A percentile compares a stretch with the other conserved stretches of the same genome.
phyloP scores from a whole-genome alignment of 2,113 vertebrate genomes.

The Ceyx cyanopectus region DNA sequence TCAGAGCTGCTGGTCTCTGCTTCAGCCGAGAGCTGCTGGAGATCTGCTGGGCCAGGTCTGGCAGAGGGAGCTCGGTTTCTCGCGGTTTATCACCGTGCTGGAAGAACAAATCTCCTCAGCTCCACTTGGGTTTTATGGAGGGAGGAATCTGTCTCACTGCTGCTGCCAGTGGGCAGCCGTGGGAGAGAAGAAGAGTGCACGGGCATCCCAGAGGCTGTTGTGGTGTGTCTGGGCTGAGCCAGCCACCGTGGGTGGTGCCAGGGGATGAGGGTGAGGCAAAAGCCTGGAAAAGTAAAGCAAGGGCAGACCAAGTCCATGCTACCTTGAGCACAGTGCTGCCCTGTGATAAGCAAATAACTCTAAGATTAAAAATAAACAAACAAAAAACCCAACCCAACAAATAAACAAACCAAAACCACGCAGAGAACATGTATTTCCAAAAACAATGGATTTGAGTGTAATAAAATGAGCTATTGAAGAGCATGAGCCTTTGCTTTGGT shows the following conservation, averaged over 20 bases:
- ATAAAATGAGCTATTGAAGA: accelerated
- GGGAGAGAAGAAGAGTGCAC: background rate
- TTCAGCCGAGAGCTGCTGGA: conserved; percentile 13
- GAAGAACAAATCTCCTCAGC: background rate
- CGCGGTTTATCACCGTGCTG: background rate
- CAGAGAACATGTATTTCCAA: background rate
- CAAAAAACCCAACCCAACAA: too few relatives aligned
- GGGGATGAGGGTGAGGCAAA: background rate
- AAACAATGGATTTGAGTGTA: background rate
- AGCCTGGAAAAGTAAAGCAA: background rate
- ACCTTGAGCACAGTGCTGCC: background rate
- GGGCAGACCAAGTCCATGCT: background rate
- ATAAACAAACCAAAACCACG: background rate
- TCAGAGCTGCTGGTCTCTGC: conserved; percentile 13
- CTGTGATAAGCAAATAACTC: background rate
- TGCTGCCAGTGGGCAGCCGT: background rate
- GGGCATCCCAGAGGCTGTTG: background rate
- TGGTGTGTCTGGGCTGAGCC: background rate
- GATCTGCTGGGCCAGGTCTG: background rate
- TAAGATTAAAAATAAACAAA: background rate
- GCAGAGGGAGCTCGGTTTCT: background rate
- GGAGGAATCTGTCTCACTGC: background rate
- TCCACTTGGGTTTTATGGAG: background rate
- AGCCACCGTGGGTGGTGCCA: accelerated
- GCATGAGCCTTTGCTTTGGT: background rate